Evolutionary conservation across 1,140 invertebrate genomes (phyloP).

Genomic region (Platyura marginata): DNA sequence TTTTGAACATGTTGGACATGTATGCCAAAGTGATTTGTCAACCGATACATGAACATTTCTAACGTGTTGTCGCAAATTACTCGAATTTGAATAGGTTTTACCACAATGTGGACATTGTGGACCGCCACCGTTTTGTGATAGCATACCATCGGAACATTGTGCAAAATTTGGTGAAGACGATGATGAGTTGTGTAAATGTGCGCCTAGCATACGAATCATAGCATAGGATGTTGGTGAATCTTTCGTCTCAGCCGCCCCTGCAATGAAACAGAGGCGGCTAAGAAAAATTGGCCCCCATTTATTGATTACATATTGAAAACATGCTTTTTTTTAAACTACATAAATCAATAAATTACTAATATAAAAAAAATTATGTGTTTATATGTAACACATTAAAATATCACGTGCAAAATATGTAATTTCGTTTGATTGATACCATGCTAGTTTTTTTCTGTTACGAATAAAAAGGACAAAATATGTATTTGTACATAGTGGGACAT

Average conservation of each 20-base stretch:
- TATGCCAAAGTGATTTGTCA: slow-evolving; percentile 46
- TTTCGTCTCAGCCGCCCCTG: slow-evolving; percentile 10
- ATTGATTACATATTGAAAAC: neutral
- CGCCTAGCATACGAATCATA: slow-evolving; percentile 1
- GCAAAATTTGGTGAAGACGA: neutral
- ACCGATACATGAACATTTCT: slow-evolving; percentile 52
- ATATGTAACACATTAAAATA: too few relatives aligned
- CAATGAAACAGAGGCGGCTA: slow-evolving; percentile 11
- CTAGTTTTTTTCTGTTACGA: too few relatives aligned
- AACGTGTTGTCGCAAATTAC: slow-evolving; percentile 50
- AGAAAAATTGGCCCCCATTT: slow-evolving; percentile 2
- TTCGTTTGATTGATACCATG: too few relatives aligned
- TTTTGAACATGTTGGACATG: slow-evolving; percentile 51
- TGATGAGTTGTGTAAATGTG: slow-evolving; percentile 1
- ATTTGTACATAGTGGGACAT: too few relatives aligned
- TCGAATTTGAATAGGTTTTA: slow-evolving; percentile 44
- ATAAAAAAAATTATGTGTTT: too few relatives aligned
- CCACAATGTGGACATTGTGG: slow-evolving; percentile 47
- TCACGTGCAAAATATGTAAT: too few relatives aligned
- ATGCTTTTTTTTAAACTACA: too few relatives aligned
- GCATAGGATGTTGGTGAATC: neutral
- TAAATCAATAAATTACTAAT: too few relatives aligned
- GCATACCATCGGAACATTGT: neutral
- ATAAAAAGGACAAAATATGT: too few relatives aligned
- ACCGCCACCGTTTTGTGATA: slow-evolving; percentile 15